Percentiles rank a stretch among this genome's conserved stretches.
phyloP scores from a whole-genome alignment of 1,140 invertebrate genomes.

The Drosophila ananassae region DNA sequence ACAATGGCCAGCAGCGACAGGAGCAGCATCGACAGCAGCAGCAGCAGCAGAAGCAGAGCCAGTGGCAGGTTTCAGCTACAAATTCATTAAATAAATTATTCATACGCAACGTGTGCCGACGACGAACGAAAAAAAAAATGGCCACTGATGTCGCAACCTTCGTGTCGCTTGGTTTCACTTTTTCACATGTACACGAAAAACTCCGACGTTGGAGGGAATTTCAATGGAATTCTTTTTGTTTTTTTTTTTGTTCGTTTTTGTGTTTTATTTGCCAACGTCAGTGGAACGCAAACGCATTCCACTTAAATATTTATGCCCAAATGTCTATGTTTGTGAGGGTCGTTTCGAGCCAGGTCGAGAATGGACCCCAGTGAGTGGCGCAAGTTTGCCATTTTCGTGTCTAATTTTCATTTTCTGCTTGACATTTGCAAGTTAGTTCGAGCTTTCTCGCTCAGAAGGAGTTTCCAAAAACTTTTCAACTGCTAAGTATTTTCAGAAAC shows the following conservation, averaged over 20 bases:
- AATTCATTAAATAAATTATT: slow-evolving; percentile 84
- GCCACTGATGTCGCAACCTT: slow-evolving; percentile 54
- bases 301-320: slow-evolving; percentile 81
- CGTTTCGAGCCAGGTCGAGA: neutral
- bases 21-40: slow-evolving; percentile 20
- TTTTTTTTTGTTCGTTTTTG: slow-evolving; percentile 56
- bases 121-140: slow-evolving; percentile 48
- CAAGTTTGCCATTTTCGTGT: slow-evolving; percentile 19
- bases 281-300: slow-evolving; percentile 82
- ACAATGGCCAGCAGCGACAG: slow-evolving; percentile 27
- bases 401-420: slow-evolving; percentile 51
- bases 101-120: slow-evolving; percentile 79
- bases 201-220: slow-evolving; percentile 35
- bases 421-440: slow-evolving; percentile 49
- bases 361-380: slow-evolving; percentile 2
- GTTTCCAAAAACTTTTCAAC: neutral
- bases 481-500: neutral
- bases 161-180: slow-evolving; percentile 69
- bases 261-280: slow-evolving; percentile 76
- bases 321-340: slow-evolving; percentile 77
- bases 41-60: slow-evolving; percentile 28
- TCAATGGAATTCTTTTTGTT: slow-evolving; percentile 64
- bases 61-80: slow-evolving; percentile 53
- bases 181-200: slow-evolving; percentile 31
- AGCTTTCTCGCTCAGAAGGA: slow-evolving; percentile 1